Conservation (phyloP, 2,888 invertebrate species). For the Platycheirus albimanus region DNA sequence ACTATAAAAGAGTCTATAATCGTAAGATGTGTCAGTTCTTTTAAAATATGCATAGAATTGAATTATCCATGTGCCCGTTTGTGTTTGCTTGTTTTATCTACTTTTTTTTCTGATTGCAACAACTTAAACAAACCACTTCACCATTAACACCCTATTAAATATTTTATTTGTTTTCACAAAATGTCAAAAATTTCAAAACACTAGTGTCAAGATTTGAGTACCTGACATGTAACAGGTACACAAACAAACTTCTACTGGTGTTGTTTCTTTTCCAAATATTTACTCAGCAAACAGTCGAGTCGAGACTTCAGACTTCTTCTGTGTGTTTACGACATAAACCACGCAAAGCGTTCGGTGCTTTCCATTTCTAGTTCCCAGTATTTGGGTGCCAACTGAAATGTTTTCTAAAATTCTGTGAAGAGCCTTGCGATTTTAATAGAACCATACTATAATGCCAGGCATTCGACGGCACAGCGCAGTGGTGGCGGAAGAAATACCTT, state of each 20-base stretch:
- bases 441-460: constrained; percentile 27
- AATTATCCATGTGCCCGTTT: too few relatives aligned
- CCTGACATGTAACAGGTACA: constrained; percentile 70
- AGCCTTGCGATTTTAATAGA: constrained; percentile 26
- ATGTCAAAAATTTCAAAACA: constrained; percentile 69
- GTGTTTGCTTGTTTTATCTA: not conserved
- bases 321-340: constrained; percentile 51
- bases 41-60: not conserved
- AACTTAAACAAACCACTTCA: not conserved
- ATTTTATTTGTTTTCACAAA: constrained; percentile 60
- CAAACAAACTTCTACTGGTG: constrained; percentile 57
- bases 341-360: constrained; percentile 49
- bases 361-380: constrained; percentile 4
- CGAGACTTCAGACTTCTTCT: constrained; percentile 27
- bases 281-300: constrained; percentile 56
- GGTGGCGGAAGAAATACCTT: constrained; percentile 70
- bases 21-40: too few relatives aligned
- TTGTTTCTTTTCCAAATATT: constrained; percentile 70
- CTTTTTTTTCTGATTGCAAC: not conserved
- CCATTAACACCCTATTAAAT: constrained; percentile 40
- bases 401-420: constrained; percentile 52
- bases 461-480: too few relatives aligned
- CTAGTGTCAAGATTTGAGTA: constrained; percentile 67
- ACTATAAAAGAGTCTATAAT: too few relatives aligned
- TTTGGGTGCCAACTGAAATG: constrained; percentile 54